Base-by-base conservation (phyloP, 1,140 invertebrate genomes). In the Zaprionus vittiger region DNA sequence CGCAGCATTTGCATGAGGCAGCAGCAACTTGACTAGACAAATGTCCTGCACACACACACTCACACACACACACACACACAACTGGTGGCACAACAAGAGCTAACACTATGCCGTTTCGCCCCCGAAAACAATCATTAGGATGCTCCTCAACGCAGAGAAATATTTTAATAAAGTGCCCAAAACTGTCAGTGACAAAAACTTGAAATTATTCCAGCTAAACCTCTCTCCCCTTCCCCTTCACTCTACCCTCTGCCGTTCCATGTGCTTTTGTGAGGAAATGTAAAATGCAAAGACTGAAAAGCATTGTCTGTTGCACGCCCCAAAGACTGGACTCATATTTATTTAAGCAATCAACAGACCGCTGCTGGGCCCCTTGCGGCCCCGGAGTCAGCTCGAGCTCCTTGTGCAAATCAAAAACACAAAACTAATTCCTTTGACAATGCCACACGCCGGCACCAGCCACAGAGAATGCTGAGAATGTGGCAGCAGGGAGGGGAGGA, bases 341-440 rank as follows among this genome's bases (percentile, higher is more conserved):
- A 89, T 89, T 89, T 89, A 89, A 90, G 84, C 85, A 89, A 89
- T 89, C 84, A 89, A 83, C 57, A 84, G 81, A 90, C 71, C 79
- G 61, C 84, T 90, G 85, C 79, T 76, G 81, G 81, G 81, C 69
- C 52, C 69, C 17, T 6, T 26, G 41, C 71, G 57, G 56, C 17
- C 41, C 37, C 68, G 66, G 62, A 60, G 44, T 76, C 72, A 64
- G 59, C 64, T 73, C 41, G 28, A 64, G 77, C 75, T 89, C 85
- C 81, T 68, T 90, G 69, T 66, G 85, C 82, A 86, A 91, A 90
- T 91, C 82, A 90, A 91, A 85, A 90, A 90, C 85, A 90, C 82
- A 90, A 84, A 90, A 90, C 85, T 90, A 90, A 90, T 90, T 91
- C 85, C 85, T 85, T 82, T 90, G 86, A 90, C 85, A 90, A 90